phyloP scores from a whole-genome alignment of 1,140 invertebrate species.

The Anoplophora glabripennis region DNA sequence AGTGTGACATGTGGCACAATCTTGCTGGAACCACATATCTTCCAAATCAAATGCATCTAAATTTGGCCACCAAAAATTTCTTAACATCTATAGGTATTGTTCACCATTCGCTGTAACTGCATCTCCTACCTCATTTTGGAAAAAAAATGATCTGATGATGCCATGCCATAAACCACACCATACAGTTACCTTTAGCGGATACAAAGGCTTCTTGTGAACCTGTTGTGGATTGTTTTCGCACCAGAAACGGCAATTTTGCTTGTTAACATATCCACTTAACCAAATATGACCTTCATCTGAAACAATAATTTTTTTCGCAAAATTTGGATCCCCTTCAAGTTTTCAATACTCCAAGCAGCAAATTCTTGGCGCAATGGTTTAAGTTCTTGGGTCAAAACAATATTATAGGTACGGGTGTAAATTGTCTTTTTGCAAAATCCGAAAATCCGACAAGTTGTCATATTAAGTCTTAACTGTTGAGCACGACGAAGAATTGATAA shows the following conservation, averaged over 20 bases:
- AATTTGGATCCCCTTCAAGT: no score
- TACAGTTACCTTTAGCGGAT: not conserved
- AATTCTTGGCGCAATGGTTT: not conserved
- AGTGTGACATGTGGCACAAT: no score
- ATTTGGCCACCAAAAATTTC: no score
- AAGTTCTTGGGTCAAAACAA: conserved; percentile 1
- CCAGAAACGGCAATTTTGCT: conserved; percentile 8
- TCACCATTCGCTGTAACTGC: no score
- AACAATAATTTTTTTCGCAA: not conserved
- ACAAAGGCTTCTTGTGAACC: not conserved
- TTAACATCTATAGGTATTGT: no score
- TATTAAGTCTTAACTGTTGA: not conserved
- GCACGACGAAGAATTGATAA: conserved; percentile 8
- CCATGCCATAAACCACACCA: no score
- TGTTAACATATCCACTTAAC: not conserved
- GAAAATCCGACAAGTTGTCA: conserved; percentile 6
- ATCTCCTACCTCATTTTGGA: no score
- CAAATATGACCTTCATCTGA: not conserved
- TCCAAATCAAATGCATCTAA: no score
- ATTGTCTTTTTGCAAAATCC: conserved; percentile 13
- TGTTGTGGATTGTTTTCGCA: conserved; percentile 5
- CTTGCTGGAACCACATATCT: no score
- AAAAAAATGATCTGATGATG: no score
- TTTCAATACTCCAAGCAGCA: no score
- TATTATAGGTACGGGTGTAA: conserved; percentile 10